Evolutionary conservation across 2,888 invertebrate genomes (phyloP).

Genomic region (Eristalis arbustorum): DNA sequence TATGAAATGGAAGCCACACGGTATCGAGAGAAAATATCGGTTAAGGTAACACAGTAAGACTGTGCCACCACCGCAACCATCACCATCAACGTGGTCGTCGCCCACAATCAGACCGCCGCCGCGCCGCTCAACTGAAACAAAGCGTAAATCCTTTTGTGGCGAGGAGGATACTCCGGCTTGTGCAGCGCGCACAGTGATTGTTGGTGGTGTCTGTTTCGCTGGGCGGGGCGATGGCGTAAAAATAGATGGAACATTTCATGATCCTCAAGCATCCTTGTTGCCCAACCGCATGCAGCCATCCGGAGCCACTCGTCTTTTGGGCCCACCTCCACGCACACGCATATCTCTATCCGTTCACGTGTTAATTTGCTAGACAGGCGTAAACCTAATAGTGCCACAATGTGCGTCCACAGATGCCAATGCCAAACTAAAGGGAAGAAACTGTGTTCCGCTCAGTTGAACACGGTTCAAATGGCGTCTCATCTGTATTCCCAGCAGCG

Average conservation of each 20-base stretch:
- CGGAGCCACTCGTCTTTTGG: neutral
- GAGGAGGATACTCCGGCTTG: neutral
- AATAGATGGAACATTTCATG: neutral
- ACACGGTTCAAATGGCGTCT: slow-evolving; percentile 14
- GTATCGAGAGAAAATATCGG: slow-evolving; percentile 28
- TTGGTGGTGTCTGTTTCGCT: neutral
- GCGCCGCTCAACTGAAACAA: slow-evolving; percentile 7
- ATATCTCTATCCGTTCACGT: slow-evolving; percentile 23
- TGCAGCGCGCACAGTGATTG: neutral
- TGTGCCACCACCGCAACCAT: neutral
- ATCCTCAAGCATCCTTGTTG: too few species aligned
- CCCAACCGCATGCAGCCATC: too few species aligned
- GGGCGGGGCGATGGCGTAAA: neutral
- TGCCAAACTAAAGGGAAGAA: slow-evolving; percentile 1
- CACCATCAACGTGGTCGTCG: neutral
- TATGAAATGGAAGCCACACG: slow-evolving; percentile 58
- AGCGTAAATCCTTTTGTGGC: neutral
- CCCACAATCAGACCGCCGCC: neutral
- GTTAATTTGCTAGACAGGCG: slow-evolving; percentile 45
- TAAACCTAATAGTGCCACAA: slow-evolving; percentile 17
- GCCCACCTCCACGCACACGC: neutral
- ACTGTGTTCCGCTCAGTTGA: slow-evolving; percentile 26
- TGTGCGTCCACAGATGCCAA: neutral
- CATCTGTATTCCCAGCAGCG: slow-evolving; percentile 29
- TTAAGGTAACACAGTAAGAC: slow-evolving; percentile 38